Evolutionary conservation across 1,140 invertebrate genomes (phyloP).

Genomic region (Rhopalosiphum padi): DNA sequence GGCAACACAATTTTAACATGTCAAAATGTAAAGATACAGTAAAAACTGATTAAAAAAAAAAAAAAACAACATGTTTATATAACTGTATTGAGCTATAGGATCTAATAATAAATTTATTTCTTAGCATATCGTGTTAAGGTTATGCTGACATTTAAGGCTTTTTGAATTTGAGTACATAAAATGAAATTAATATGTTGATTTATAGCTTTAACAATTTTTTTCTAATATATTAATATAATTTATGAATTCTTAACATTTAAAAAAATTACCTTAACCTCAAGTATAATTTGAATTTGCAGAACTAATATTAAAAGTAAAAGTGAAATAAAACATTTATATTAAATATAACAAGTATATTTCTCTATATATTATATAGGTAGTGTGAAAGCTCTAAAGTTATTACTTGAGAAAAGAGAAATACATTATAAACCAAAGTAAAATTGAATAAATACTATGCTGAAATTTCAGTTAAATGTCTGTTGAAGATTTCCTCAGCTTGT

Average conservation of each 20-base stretch:
- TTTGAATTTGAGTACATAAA: background rate
- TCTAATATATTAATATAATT: conserved; percentile 20
- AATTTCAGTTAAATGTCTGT: conserved; percentile 52
- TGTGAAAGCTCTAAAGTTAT: conserved; percentile 43
- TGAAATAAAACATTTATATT: conserved; percentile 41
- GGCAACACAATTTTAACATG: conserved; percentile 44
- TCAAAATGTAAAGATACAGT: conserved; percentile 21
- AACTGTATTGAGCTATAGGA: conserved; percentile 41
- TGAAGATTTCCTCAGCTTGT: conserved; percentile 67
- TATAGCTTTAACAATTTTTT: background rate
- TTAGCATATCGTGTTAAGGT: background rate
- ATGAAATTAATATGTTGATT: conserved; percentile 26
- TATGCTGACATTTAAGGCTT: background rate
- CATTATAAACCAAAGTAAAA: background rate
- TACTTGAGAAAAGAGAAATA: conserved; percentile 26
- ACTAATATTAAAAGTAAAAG: conserved; percentile 42
- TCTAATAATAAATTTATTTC: conserved; percentile 34
- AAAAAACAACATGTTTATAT: conserved; percentile 31
- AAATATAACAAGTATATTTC: conserved; percentile 22
- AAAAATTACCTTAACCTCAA: conserved; percentile 32
- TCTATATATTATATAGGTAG: background rate
- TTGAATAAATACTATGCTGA: conserved; percentile 49
- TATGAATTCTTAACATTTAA: background rate
- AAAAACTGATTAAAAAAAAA: conserved; percentile 40
- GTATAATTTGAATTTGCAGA: background rate